Conservation (phyloP, 2,888 invertebrate species). For the Apodemia duryi region DNA sequence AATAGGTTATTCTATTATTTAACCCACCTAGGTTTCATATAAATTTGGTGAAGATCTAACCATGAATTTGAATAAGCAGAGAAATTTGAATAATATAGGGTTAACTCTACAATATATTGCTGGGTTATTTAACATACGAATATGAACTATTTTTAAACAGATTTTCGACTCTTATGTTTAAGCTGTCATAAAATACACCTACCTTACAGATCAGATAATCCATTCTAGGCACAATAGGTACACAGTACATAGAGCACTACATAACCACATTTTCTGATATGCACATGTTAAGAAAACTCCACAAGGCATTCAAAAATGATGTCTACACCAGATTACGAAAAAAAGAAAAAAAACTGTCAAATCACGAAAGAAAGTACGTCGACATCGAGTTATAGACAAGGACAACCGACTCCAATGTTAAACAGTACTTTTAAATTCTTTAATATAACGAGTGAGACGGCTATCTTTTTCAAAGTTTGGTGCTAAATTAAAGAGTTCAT, state of each 20-base stretch:
- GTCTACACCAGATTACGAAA: constrained; percentile 11
- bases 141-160: no score
- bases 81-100: no score
- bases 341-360: constrained; percentile 30
- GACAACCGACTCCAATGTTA: constrained; percentile 35
- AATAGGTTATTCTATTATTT: no score
- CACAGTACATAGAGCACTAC: background rate
- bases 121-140: no score
- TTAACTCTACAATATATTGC: no score
- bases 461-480: constrained; percentile 42
- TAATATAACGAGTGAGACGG: constrained; percentile 48
- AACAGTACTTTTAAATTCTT: constrained; percentile 23
- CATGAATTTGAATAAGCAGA: no score
- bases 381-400: constrained; percentile 31
- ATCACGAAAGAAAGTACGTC: constrained; percentile 33
- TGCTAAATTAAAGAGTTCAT: constrained; percentile 57
- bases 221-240: background rate
- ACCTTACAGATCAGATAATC: background rate
- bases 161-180: background rate
- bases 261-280: constrained; percentile 7
- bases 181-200: background rate
- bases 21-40: no score
- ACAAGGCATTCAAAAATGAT: constrained; percentile 21
- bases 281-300: constrained; percentile 17
- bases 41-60: no score